These are phyloP conservation scores for Hipparchia sbordonii DNA, from an alignment of 2,888 invertebrate genomes.

Conservation along the genomic window DNA sequence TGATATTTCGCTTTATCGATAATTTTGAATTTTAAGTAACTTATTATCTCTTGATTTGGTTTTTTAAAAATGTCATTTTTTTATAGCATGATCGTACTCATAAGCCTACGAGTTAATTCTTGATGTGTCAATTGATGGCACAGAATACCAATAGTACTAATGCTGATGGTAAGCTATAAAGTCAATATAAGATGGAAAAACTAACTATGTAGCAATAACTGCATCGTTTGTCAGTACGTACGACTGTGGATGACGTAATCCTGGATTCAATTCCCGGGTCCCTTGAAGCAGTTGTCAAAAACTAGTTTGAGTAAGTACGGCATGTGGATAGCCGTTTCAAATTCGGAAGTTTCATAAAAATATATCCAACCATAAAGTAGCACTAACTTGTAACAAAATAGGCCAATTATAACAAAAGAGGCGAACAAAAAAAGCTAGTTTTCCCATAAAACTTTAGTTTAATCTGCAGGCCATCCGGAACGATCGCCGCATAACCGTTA, in stretches of 20 bases:
- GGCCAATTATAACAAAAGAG: slow-evolving; percentile 22
- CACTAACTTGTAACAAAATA: slow-evolving; percentile 9
- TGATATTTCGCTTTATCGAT: slow-evolving; percentile 15
- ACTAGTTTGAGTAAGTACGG: not conserved
- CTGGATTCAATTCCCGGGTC: too few relatives aligned
- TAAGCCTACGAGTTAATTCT: not conserved
- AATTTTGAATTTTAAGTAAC: slow-evolving; percentile 4
- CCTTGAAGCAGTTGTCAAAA: too few relatives aligned
- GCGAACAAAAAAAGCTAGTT: slow-evolving; percentile 39
- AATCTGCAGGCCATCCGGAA: slow-evolving; percentile 51
- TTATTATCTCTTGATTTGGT: not conserved
- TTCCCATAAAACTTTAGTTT: slow-evolving; percentile 67
- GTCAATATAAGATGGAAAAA: not conserved
- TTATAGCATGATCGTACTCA: not conserved
- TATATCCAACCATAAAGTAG: not conserved
- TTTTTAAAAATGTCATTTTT: not conserved
- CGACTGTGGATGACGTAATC: too few relatives aligned
- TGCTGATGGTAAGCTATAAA: not conserved
- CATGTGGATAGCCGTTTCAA: not conserved
- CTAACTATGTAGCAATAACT: not conserved
- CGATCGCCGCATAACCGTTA: slow-evolving; percentile 60
- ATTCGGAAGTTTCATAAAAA: slow-evolving; percentile 12
- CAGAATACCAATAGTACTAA: too few relatives aligned
- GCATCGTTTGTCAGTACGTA: too few relatives aligned
- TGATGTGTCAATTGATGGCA: not conserved